Evolutionary conservation across 2,888 invertebrate species (phyloP).

Genomic region (Trilocha varians): DNA sequence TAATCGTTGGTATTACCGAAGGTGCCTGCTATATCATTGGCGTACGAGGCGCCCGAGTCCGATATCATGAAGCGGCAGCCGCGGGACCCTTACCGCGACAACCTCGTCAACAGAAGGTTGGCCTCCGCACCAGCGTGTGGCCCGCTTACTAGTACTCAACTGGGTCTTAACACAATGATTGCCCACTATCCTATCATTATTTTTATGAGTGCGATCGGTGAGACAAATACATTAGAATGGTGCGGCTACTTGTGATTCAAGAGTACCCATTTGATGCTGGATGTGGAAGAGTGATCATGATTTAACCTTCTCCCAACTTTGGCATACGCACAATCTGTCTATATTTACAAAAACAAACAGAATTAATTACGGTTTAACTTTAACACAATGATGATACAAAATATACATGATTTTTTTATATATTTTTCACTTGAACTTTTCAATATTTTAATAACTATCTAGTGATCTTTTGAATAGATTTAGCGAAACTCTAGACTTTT

Average conservation of each 20-base stretch:
- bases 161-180: slow-evolving; percentile 58
- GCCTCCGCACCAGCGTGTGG: slow-evolving; percentile 35
- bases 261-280: slow-evolving; percentile 52
- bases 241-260: slow-evolving; percentile 56
- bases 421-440: slow-evolving; percentile 2
- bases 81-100: slow-evolving; percentile 97
- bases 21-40: slow-evolving; percentile 99
- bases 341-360: too few species aligned
- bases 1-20: slow-evolving; percentile 77
- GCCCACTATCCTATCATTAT: slow-evolving; percentile 34
- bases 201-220: slow-evolving; percentile 21
- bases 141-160: slow-evolving; percentile 51
- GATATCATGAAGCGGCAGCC: slow-evolving; percentile 99
- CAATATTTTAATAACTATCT: slow-evolving; percentile 11
- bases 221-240: slow-evolving; percentile 36
- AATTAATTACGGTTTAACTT: too few species aligned
- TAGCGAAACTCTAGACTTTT: slow-evolving; percentile 43
- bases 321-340: neutral
- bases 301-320: slow-evolving; percentile 8
- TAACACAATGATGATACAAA: slow-evolving; percentile 6
- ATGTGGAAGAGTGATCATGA: slow-evolving; percentile 70
- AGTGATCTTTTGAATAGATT: too few species aligned
- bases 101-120: slow-evolving; percentile 99
- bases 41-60: slow-evolving; percentile 98
- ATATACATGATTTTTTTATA: slow-evolving; percentile 11